Evolutionary conservation across 2,888 invertebrate species (phyloP).

Genomic region (Drosophila testacea): DNA sequence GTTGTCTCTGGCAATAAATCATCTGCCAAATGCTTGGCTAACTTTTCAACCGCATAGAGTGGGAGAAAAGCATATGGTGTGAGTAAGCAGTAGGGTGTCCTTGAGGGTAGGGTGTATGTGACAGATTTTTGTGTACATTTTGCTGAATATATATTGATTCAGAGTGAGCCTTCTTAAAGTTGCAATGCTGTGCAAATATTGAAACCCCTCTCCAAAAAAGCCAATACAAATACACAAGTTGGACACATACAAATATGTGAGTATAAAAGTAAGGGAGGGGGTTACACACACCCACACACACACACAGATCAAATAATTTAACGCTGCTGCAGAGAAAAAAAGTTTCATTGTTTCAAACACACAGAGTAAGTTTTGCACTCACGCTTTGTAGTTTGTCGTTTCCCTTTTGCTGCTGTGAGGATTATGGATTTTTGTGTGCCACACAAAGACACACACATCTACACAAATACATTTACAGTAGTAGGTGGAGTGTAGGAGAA

Average conservation of each 20-base stretch:
- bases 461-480: slow-evolving; percentile 4
- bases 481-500: slow-evolving; percentile 2
- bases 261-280: background rate
- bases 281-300: background rate
- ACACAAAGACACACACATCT: slow-evolving; percentile 27
- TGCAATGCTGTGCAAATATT: slow-evolving; percentile 58
- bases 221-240: slow-evolving; percentile 63
- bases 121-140: slow-evolving; percentile 52
- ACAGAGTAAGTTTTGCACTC: slow-evolving; percentile 51
- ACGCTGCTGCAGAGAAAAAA: slow-evolving; percentile 56
- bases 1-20: slow-evolving; percentile 68
- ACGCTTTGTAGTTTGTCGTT: slow-evolving; percentile 72
- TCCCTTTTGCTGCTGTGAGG: slow-evolving; percentile 67
- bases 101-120: slow-evolving; percentile 12
- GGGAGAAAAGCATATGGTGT: background rate
- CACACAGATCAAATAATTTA: slow-evolving; percentile 61
- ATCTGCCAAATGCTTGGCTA: slow-evolving; percentile 61
- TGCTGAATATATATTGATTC: slow-evolving; percentile 58
- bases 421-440: slow-evolving; percentile 76
- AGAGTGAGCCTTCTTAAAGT: slow-evolving; percentile 49
- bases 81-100: background rate
- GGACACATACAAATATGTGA: slow-evolving; percentile 19
- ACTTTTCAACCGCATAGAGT: slow-evolving; percentile 55
- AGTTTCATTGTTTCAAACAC: slow-evolving; percentile 71
- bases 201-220: slow-evolving; percentile 29